Percentiles rank a stretch among this genome's conserved stretches.
Conservation (phyloP, 2,113 vertebrate genomes). For the Gymnocephalus cernua region DNA sequence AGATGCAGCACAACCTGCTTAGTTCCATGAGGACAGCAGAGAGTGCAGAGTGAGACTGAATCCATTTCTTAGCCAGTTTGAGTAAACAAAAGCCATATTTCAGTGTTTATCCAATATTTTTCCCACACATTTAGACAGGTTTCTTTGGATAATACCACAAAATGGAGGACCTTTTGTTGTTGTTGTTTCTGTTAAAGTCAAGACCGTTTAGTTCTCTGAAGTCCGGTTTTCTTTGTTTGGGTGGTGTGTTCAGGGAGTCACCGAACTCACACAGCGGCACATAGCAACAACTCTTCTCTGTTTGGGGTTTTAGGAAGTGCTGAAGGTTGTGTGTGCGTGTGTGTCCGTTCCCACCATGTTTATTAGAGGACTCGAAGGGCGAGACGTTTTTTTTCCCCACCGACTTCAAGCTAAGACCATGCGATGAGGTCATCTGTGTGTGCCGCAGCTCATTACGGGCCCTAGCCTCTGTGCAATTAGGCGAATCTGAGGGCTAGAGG, state of each 20-base stretch:
- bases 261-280: conserved; percentile 31
- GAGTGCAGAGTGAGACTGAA: neutral
- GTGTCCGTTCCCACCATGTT: neutral
- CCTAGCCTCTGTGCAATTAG: conserved; percentile 30
- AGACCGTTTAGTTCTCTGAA: conserved; percentile 49
- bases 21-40: conserved; percentile 11
- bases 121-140: conserved; percentile 12
- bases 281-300: conserved; percentile 57
- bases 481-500: conserved; percentile 29
- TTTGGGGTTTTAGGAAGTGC: conserved; percentile 64
- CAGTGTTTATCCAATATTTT: conserved; percentile 22
- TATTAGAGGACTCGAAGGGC: conserved; percentile 17
- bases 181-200: conserved; percentile 54
- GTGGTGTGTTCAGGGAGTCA: conserved; percentile 62
- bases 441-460: conserved; percentile 25
- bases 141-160: neutral
- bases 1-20: conserved; percentile 14
- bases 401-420: conserved; percentile 13
- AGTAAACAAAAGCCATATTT: conserved; percentile 23
- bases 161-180: neutral
- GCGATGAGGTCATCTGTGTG: conserved; percentile 62
- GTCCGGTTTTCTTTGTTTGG: conserved; percentile 67
- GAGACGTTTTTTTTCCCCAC: conserved; percentile 25
- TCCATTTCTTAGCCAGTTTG: neutral
- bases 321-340: conserved; percentile 55